Conservation (phyloP, 1,140 invertebrate genomes). For the Phocides pigmalion region DNA sequence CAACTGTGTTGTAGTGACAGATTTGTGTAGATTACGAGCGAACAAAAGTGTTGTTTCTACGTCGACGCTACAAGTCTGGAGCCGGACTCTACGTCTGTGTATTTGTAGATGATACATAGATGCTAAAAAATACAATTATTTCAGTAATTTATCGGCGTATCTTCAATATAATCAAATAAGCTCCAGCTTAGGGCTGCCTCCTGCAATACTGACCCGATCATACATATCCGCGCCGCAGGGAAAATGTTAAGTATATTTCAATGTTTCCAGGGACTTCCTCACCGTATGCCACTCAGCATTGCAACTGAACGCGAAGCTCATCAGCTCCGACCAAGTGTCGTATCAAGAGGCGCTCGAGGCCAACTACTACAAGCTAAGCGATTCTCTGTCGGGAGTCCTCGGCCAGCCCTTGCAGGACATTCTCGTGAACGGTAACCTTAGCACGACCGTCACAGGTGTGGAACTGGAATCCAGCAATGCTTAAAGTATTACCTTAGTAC, state of each 20-base stretch:
- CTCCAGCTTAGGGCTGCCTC: too few relatives aligned
- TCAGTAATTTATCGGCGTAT: too few relatives aligned
- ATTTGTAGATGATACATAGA: too few relatives aligned
- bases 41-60: too few relatives aligned
- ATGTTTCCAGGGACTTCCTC: constrained; percentile 92
- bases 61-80: too few relatives aligned
- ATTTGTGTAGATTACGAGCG: too few relatives aligned
- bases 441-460: constrained; percentile 74
- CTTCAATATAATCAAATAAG: too few relatives aligned
- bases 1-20: too few relatives aligned
- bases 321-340: constrained; percentile 93
- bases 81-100: too few relatives aligned
- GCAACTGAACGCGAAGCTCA: constrained; percentile 93
- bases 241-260: background rate
- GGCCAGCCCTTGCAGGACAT: constrained; percentile 88
- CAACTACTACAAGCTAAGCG: constrained; percentile 94
- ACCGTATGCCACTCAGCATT: constrained; percentile 93
- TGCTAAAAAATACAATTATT: too few relatives aligned
- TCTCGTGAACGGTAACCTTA: constrained; percentile 83
- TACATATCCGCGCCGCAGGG: too few relatives aligned
- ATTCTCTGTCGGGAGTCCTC: constrained; percentile 89
- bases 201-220: too few relatives aligned
- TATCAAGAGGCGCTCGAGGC: constrained; percentile 94
- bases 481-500: constrained; percentile 40
- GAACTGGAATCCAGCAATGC: constrained; percentile 81